Percentiles rank a stretch among this genome's conserved stretches.
Evolutionary conservation across 2,888 invertebrate genomes (phyloP).

Genomic region (Melanostoma mellinum): DNA sequence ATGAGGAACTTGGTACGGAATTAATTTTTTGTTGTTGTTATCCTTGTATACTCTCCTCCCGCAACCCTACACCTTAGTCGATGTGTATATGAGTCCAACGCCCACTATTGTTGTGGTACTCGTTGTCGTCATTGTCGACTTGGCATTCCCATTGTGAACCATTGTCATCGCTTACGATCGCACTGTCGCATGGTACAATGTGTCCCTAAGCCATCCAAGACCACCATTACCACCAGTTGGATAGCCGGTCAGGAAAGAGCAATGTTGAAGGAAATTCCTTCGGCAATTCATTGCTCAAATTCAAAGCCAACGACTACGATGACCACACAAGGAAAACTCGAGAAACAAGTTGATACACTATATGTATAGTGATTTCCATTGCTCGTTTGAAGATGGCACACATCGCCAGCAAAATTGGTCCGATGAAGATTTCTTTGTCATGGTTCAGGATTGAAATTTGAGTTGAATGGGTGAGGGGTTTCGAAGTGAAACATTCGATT

Average conservation of each 20-base stretch:
- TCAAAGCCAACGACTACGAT: background rate
- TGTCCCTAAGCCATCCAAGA: conserved; percentile 35
- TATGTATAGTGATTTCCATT: conserved; percentile 17
- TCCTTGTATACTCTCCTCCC: background rate
- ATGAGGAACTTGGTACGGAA: conserved; percentile 30
- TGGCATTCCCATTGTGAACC: conserved; percentile 66
- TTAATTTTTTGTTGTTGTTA: conserved; percentile 32
- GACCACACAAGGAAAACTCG: conserved; percentile 7
- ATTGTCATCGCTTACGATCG: conserved; percentile 67
- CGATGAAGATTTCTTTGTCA: conserved; percentile 29
- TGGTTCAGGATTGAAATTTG: conserved; percentile 25
- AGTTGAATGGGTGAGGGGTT: background rate
- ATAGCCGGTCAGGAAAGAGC: conserved; percentile 13
- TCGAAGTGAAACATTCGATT: conserved; percentile 10
- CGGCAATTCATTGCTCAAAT: background rate
- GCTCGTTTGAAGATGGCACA: conserved; percentile 16
- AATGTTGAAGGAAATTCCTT: conserved; percentile 27
- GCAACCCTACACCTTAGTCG: too few species aligned
- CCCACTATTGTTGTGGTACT: conserved; percentile 47
- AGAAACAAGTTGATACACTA: conserved; percentile 20
- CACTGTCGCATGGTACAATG: conserved; percentile 54
- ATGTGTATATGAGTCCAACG: conserved; percentile 32
- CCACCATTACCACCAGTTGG: conserved; percentile 9
- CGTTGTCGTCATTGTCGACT: conserved; percentile 62
- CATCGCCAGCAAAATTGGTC: conserved; percentile 18